Evolutionary conservation across 2,888 invertebrate species (phyloP), one percentile per base, ranked within the genome.

Genomic region (Cecidostiba fungosa): DNA sequence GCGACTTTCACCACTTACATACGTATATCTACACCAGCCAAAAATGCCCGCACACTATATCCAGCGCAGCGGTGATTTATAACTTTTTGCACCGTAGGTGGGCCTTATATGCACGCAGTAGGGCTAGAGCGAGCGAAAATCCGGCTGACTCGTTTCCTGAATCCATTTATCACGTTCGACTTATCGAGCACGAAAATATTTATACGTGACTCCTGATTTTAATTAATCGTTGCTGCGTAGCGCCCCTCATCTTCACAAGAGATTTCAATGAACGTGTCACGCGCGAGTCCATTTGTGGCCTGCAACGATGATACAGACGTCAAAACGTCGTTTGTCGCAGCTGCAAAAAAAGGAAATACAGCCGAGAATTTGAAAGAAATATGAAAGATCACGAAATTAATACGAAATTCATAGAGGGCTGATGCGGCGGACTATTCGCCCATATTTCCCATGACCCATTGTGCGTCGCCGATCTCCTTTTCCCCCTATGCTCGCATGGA

Each of bases 101-200:
- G 81, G 73, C 82, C 59, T 77, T 14, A 5, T n/a, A n/a, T 14
- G 16, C 29, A 36, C 39, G 14, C n/a, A 4, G 16, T 10, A 59
- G 59, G 54, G 50, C 0, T 14, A 23, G 23, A 54, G 59, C 23
- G 62, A 70, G 43, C 39, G 14, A 66, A 62, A 85, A 76, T 39
- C 72, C 29, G 70, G 77, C 62, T 62, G 85, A 77, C 59, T 72
- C 66, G 82, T 78, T 78, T 85, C 77, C 77, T 78, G 36, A 43
- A 82, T 39, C 66, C 85, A 85, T 85, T 85, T 82, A 85, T 85
- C 82, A 85, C 78, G 8, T 78, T 82, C 69, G 82, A 78, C 54
- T 82, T 85, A 82, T 82, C 85, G 78, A 59, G 43, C 29, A 19
- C 12, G 77, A 82, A 85, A 85, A 85, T 85, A 82, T 85, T 85